Conservation (phyloP, 2,797 vertebrate genomes). For the Podargus strigoides region DNA sequence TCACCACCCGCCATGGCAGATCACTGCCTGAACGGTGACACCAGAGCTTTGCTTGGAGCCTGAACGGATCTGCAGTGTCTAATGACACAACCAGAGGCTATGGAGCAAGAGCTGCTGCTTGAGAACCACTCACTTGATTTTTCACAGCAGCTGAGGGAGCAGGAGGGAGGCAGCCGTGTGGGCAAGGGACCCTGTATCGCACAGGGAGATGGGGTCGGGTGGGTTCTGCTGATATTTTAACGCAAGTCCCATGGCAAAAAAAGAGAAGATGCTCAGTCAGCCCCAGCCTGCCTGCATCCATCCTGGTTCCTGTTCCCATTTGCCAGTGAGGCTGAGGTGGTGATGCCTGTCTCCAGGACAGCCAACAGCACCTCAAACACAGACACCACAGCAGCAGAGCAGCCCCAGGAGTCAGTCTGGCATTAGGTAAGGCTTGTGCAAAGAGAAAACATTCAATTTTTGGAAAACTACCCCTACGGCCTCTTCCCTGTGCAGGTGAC, state of each 20-base stretch:
- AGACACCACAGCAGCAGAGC: accelerated
- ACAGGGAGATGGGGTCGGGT: accelerated
- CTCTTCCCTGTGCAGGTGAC: background rate
- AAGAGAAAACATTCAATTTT: background rate
- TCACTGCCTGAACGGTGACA: background rate
- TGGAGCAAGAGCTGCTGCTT: background rate
- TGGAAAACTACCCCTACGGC: background rate
- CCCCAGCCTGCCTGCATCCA: background rate
- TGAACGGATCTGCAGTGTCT: background rate
- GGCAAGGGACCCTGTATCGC: background rate
- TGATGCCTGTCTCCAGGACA: background rate
- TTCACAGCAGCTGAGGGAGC: background rate
- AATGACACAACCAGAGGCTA: background rate
- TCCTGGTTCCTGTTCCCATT: background rate
- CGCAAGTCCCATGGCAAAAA: background rate
- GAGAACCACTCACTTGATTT: background rate
- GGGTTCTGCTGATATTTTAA: background rate
- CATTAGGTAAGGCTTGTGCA: background rate
- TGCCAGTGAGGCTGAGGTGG: background rate
- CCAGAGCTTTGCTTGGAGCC: background rate
- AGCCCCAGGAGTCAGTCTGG: background rate
- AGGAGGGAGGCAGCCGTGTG: background rate
- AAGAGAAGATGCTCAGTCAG: background rate
- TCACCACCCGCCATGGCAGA: accelerated
- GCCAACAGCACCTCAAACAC: background rate